Conservation (phyloP, 2,797 vertebrate genomes). For the Macropus fuliginosus region DNA sequence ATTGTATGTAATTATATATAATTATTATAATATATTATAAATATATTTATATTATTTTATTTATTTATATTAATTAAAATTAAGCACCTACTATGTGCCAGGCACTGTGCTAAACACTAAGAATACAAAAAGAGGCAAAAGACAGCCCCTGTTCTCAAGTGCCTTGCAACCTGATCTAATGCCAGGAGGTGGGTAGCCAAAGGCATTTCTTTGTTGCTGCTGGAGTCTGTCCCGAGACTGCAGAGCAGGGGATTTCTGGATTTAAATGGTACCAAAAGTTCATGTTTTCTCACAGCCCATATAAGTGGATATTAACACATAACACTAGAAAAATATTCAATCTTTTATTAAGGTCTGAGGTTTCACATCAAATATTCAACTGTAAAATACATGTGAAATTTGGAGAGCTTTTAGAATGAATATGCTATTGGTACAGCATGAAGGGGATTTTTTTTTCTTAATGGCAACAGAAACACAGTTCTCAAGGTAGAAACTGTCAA, state of each 20-base stretch:
- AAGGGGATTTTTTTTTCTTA: constrained; percentile 48
- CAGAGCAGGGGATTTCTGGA: background rate
- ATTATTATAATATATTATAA: too few species aligned
- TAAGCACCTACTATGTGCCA: background rate
- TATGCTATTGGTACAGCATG: constrained; percentile 32
- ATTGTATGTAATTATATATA: too few species aligned
- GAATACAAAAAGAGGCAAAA: background rate
- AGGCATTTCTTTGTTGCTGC: background rate
- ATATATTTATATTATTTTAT: too few species aligned
- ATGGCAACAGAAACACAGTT: constrained; percentile 50
- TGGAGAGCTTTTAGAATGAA: constrained; percentile 49
- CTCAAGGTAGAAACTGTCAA: constrained; percentile 53
- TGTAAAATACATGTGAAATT: constrained; percentile 47
- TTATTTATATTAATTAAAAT: too few species aligned
- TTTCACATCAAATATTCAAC: constrained; percentile 30
- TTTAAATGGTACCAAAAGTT: background rate
- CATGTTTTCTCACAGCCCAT: background rate
- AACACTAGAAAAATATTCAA: constrained; percentile 43
- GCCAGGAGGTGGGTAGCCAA: background rate
- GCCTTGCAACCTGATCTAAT: background rate
- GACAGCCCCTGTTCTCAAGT: background rate
- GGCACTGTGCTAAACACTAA: background rate
- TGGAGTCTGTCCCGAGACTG: background rate
- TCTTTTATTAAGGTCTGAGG: constrained; percentile 60
- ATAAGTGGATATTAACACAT: constrained; percentile 11